Base-by-base conservation (phyloP, 2,888 invertebrate genomes). In the Lasioglossum pauxillum region DNA sequence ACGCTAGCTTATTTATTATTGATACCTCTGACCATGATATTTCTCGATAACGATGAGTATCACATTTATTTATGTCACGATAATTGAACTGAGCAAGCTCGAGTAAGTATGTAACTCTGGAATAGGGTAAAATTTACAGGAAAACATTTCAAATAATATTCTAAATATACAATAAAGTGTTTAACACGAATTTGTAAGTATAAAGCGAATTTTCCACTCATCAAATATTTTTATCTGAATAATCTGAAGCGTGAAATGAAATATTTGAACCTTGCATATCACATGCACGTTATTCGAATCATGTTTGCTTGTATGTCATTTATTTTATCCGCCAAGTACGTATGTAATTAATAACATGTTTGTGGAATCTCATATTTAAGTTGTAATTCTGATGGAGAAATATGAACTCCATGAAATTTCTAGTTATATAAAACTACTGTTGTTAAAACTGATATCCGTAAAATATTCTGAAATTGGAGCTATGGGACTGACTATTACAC, bases 1-100 rank as follows among this genome's bases (percentile, higher is more conserved):
- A 84, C 76, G 67, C 67, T 74, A 46, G 35, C 38, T 82, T 84
- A 84, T 84, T 84, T 82, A 84, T 84, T 16, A 38, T 77, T 57
- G 76, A 31, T 57, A 27, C 53, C 16, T 23, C 8, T 44, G 10
- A 60, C 73, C 44, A 16, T 46, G 73, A 49, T 64, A 67, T 44
- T 73, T 53, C 72, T 73, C 57, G 38, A 73, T 77, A 82, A 82
- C 44, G 60, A 72, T 41, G 27, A 31, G 41, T 60, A 35, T 73
- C 31, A 31, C 35, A n/a, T 67, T 76, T 67, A 73, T 67, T 82
- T 73, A 53, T 27, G 31, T 38, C 64, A 67, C n/a, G 31, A 16
- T 41, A 31, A 75, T 53, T 8, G 14, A 72, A 35, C 19, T 8
- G n/a, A 44, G 16, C 12, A 3, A 44, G 38, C n/a, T 31, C 23